Evolutionary conservation across 2,113 vertebrate genomes (phyloP).

Genomic region (Uropsilus gracilis): DNA sequence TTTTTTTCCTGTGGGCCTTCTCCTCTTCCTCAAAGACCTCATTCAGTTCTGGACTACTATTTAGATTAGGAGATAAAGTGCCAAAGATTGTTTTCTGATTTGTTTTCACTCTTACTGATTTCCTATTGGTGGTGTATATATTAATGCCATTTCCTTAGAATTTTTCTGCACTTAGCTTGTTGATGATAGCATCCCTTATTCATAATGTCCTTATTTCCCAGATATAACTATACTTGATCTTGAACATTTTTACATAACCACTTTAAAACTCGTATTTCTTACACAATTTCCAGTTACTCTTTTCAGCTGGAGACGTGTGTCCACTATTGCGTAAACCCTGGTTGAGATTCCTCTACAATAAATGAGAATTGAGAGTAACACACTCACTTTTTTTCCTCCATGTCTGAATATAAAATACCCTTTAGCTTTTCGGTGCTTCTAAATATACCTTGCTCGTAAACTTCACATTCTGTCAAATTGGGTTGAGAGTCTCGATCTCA

Average conservation of each 20-base stretch:
- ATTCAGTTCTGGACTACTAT: background rate
- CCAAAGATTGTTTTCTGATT: background rate
- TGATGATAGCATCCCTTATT: conserved; percentile 48
- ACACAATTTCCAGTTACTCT: conserved; percentile 41
- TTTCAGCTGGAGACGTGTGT: conserved; percentile 40
- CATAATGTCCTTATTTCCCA: conserved; percentile 49
- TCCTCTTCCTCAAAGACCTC: conserved; percentile 31
- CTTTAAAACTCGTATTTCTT: conserved; percentile 56
- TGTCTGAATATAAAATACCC: conserved; percentile 47
- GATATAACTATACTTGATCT: background rate
- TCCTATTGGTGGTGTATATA: conserved; percentile 2
- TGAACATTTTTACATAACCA: conserved; percentile 46
- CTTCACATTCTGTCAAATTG: conserved; percentile 48
- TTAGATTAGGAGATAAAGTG: conserved; percentile 5
- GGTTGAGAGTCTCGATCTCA: background rate
- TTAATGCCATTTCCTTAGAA: conserved; percentile 4
- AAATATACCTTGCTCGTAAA: conserved; percentile 60
- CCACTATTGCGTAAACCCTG: conserved; percentile 57
- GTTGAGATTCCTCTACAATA: conserved; percentile 8
- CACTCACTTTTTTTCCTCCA: background rate
- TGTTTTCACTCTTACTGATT: conserved; percentile 34
- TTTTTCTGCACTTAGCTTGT: conserved; percentile 28
- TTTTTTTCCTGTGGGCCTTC: conserved; percentile 27
- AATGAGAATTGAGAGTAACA: conserved; percentile 41
- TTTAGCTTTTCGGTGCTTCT: conserved; percentile 52